Percentiles rank a stretch among this genome's conserved stretches.
These are phyloP conservation scores for Peromyscus maniculatus DNA, from an alignment of 2,113 vertebrate species.

Conservation along the genomic window DNA sequence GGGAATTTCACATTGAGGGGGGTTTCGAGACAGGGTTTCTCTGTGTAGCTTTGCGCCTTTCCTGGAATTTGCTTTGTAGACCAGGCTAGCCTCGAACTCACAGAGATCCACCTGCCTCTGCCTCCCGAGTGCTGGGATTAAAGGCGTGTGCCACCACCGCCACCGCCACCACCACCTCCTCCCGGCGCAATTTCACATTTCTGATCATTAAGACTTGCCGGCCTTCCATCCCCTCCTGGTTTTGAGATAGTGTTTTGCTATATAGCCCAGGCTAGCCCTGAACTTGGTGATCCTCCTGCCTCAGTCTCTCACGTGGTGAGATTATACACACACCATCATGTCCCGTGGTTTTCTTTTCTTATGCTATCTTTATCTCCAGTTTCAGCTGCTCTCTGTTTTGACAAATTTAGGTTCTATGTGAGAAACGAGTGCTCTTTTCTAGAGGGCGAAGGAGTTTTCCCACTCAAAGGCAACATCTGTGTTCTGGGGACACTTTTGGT, in stretches of 20 bases:
- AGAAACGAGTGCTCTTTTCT: background rate
- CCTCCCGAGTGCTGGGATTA: too few relatives aligned
- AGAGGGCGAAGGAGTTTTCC: background rate
- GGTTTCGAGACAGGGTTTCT: too few relatives aligned
- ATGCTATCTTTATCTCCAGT: background rate
- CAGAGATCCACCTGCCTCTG: too few relatives aligned
- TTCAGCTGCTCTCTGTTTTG: background rate
- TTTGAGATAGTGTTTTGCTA: background rate
- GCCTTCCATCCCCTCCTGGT: background rate
- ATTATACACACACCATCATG: background rate
- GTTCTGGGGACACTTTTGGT: background rate
- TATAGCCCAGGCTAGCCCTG: background rate
- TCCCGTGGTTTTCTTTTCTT: background rate
- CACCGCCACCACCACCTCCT: too few relatives aligned
- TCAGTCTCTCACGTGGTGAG: background rate
- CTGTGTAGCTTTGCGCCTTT: too few relatives aligned
- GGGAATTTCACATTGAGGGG: background rate
- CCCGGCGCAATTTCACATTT: background rate
- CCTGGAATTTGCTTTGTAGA: too few relatives aligned
- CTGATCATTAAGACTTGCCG: background rate
- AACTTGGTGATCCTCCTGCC: background rate
- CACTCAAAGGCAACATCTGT: background rate
- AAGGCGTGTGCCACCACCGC: too few relatives aligned
- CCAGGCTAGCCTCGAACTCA: too few relatives aligned
- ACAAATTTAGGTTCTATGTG: background rate